Conservation (phyloP, 1,140 invertebrate species). For the Drosophila kikkawai region DNA sequence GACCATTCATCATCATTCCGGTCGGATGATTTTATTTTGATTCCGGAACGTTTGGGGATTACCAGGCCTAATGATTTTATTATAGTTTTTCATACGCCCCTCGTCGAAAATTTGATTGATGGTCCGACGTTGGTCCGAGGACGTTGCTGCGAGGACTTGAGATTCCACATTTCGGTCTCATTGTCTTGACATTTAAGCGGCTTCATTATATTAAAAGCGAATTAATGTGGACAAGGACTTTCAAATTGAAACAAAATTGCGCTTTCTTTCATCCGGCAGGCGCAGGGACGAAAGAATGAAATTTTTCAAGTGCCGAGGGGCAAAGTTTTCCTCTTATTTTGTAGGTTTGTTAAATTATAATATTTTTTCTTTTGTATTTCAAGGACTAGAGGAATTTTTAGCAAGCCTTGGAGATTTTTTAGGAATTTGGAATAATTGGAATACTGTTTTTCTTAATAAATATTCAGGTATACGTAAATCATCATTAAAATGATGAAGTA, state of each 20-base stretch:
- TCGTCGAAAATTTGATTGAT: slow-evolving; percentile 66
- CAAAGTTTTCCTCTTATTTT: slow-evolving; percentile 12
- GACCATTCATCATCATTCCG: slow-evolving; percentile 78
- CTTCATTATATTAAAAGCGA: slow-evolving; percentile 56
- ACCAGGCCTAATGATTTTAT: slow-evolving; percentile 80
- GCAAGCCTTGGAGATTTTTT: background rate
- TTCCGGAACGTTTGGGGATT: slow-evolving; percentile 77
- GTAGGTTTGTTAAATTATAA: slow-evolving; percentile 9
- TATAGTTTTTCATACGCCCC: slow-evolving; percentile 69
- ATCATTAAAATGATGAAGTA: background rate
- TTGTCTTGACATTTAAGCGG: slow-evolving; percentile 52
- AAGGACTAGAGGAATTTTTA: background rate
- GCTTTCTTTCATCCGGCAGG: slow-evolving; percentile 3
- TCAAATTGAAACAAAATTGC: slow-evolving; percentile 39
- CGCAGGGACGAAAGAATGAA: slow-evolving; percentile 3
- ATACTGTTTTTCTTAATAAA: background rate
- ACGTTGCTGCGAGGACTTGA: background rate
- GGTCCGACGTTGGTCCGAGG: slow-evolving; percentile 23
- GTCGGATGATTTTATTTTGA: slow-evolving; percentile 81
- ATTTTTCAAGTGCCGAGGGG: slow-evolving; percentile 8
- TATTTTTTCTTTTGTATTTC: background rate
- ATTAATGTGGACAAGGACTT: slow-evolving; percentile 32
- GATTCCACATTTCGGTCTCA: slow-evolving; percentile 30
- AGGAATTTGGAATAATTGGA: background rate
- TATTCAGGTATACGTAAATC: background rate